Percentiles rank a stretch among this genome's conserved stretches.
These are phyloP conservation scores for Macrobrachium nipponense DNA, from an alignment of 1,140 invertebrate species.

Conservation along the genomic window DNA sequence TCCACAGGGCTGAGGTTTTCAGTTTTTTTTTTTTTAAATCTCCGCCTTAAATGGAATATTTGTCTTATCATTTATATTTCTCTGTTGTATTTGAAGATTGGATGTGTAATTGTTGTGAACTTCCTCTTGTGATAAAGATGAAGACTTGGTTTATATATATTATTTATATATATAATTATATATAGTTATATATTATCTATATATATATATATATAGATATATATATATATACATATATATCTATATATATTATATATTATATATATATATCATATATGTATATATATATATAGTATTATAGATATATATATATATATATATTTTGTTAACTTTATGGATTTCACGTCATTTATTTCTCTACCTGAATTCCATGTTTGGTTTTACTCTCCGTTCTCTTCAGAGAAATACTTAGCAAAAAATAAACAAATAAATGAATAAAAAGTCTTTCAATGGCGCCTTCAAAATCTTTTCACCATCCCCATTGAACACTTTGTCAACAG, in stretches of 20 bases:
- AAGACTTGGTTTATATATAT: neutral
- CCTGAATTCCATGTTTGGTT: no score
- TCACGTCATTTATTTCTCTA: no score
- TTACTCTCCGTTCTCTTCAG: no score
- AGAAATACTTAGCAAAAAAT: neutral
- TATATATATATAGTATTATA: neutral
- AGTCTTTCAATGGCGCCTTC: no score
- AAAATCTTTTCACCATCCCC: no score
- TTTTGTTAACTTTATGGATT: no score
- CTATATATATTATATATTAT: neutral
- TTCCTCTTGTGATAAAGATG: neutral
- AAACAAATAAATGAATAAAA: neutral
- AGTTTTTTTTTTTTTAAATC: no score
- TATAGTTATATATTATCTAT: neutral
- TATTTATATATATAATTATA: neutral
- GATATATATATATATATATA: neutral
- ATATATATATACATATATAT: neutral
- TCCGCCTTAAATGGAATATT: no score
- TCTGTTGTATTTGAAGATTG: no score
- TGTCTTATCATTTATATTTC: no score
- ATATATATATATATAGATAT: slow-evolving; percentile 5
- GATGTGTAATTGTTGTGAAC: neutral
- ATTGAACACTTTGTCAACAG: no score
- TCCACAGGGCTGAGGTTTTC: no score
- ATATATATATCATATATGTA: neutral